Base-by-base conservation (phyloP, 2,797 vertebrate genomes). In the Falco berigora region DNA sequence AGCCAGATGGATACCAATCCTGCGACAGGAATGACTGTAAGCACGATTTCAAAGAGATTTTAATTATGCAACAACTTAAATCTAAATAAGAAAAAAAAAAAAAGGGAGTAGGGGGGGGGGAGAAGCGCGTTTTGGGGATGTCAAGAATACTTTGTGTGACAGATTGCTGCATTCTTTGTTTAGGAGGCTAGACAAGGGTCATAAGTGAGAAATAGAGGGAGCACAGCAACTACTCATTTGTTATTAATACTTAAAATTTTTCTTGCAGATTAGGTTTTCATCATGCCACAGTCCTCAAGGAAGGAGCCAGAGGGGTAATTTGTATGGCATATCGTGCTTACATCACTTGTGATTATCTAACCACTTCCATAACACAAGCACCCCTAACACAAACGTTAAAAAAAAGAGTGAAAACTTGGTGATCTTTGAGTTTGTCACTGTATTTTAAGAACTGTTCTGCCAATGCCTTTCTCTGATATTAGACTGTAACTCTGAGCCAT, bases 1-100 rank as follows among this genome's bases (percentile, higher is more conserved):
- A 96, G 91, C 75, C 94, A 96, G 80, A 77, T 44, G 92, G 92
- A 82, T 74, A 91, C 50, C 47, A 77, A 80, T 58, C 66, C 58
- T 91, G 88, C 3, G 6, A 87, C 81, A 88, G 82, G 75, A 83
- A 87, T 71, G 78, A 95, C 72, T 96, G 64, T 82, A 96, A 96
- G 86, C 76, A 87, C 67, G 76, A 88, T 82, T 67, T 84, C 94
- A 97, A 93, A 86, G 83, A 96, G 46, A 95, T 91, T 96, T 97
- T 97, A 97, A 96, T 97, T 96, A 98, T 85, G 91, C 88, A 96
- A 97, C 94, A 92, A 92, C 84, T 96, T 92, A 96, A 92, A 77
- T 88, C 62, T 93, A 93, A 96, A 69, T 40, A 95, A 76, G 27
- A 40, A 40, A 40, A 40, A 91, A 79, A 90, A 81, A 89, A 96